Percentiles rank a stretch among this genome's conserved stretches.
Evolutionary conservation across 2,797 vertebrate genomes (phyloP).

Genomic region (Trichosurus vulpecula): DNA sequence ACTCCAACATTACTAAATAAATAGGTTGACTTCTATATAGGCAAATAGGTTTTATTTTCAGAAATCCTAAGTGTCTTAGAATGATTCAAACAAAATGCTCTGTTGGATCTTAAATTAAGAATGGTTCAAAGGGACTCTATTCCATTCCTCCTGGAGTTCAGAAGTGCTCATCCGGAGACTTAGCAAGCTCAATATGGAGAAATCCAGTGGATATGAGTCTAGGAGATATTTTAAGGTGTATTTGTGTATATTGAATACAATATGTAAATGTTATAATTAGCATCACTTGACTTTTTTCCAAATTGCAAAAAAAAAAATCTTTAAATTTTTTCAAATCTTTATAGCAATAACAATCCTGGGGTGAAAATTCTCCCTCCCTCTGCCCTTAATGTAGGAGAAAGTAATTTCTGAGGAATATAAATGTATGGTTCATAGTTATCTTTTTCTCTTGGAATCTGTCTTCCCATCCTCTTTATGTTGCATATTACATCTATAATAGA

Average conservation of each 20-base stretch:
- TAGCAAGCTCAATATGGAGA: background rate
- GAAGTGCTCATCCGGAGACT: background rate
- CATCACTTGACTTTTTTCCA: slow-evolving; percentile 63
- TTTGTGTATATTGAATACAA: background rate
- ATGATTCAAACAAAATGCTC: background rate
- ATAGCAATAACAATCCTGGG: slow-evolving; percentile 66
- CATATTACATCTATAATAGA: background rate
- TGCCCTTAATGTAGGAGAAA: slow-evolving; percentile 52
- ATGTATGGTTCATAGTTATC: slow-evolving; percentile 53
- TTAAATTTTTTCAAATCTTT: too few species aligned
- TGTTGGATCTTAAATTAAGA: background rate
- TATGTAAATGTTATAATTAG: slow-evolving; percentile 27
- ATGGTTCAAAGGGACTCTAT: background rate
- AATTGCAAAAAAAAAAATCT: slow-evolving; percentile 48
- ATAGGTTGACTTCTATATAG: background rate
- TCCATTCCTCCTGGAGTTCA: background rate
- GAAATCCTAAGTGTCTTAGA: background rate
- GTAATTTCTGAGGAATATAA: slow-evolving; percentile 64
- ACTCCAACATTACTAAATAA: background rate
- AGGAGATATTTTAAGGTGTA: slow-evolving; percentile 2
- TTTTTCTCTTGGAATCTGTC: slow-evolving; percentile 14
- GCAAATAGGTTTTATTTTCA: background rate
- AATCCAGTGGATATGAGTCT: background rate
- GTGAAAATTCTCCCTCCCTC: background rate
- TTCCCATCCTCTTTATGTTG: background rate